Evolutionary conservation across 2,113 vertebrate species (phyloP), one percentile per base, ranked within the genome.

Genomic region (Cyrtonyx montezumae): DNA sequence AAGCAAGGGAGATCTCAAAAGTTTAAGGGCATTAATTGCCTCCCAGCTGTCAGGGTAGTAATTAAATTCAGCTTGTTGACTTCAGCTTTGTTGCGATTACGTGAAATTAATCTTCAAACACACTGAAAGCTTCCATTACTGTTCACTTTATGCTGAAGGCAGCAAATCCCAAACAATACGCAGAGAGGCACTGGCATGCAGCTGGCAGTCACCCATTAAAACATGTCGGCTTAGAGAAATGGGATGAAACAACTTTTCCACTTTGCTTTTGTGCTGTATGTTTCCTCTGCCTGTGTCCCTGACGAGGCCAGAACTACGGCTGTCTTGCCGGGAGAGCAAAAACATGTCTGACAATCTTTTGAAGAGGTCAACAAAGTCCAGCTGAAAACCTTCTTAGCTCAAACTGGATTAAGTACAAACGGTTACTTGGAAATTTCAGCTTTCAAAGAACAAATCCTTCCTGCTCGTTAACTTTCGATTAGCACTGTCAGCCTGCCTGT

Each of bases 41-140:
- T 97, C 91, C 94, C 92, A 97, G 91, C 95, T 97, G 96, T 91
- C 97, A 94, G 90, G 87, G 45, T 14, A 42, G 90, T 97, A 97
- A 98, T 98, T 97, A 98, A 96, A 97, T 92, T 93, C 87, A 94
- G 90, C 93, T 96, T 96, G 94, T 97, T 97, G 95, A 97, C 93
- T 96, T 92, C 89, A 92, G 90, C 83, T 91, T 96, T 94, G 87
- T 90, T 97, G 94, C 19, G 56, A 96, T 97, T 91, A 96, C 94
- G 79, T 93, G 91, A 95, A 96, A 95, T 95, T 91, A 97, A 96
- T 97, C 95, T 97, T 94, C 76, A 93, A 96, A 95, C 59, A 48
- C 51, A 45, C 45, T n/a, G 84, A 88, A 80, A 91, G 86, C n/a
- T 89, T 94, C 93, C 51, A 15, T 13, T 88, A 76, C 73, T 84